Evolutionary conservation across 1,140 invertebrate species (phyloP), one percentile per base, ranked within the genome.

Genomic region (Leucophenga varia): DNA sequence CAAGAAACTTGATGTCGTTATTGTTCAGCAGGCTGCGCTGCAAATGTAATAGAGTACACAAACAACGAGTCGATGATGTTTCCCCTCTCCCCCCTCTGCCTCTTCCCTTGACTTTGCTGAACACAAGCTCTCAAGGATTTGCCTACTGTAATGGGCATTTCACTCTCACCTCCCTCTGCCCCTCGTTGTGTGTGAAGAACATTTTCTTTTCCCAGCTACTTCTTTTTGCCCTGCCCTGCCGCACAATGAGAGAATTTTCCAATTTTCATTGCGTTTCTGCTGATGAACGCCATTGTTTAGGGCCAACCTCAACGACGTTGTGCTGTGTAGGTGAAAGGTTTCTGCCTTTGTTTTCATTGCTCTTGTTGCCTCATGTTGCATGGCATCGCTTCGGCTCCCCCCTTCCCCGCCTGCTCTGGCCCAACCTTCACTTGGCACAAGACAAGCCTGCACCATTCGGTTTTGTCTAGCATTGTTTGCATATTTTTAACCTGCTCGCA

Each of bases 1-100:
- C 3, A 91, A 88, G 64, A 95, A 93, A 76, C 76, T 97, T 10
- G 93, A 96, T 76, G 93, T 90, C 2, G n/a, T n/a, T n/a, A n/a
- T n/a, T n/a, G n/a, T n/a, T n/a, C n/a, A n/a, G n/a, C n/a, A n/a
- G n/a, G n/a, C n/a, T n/a, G n/a, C n/a, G n/a, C n/a, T n/a, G n/a
- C n/a, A 25, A 25, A 25, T 25, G 22, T 25, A 6, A 25, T 25
- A 25, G 10, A 25, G 10, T 25, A 25, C 10, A 6, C 5, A 10
- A 5, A 10, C 10, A 25, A 25, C 10, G 22, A 25, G 22, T 10
- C 22, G n/a, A 25, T 25, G 22, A 6, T 25, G 22, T 25, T 25
- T 25, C n/a, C n/a, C n/a, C n/a, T n/a, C n/a, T n/a, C 10, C 34
- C 10, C 19, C 36, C 9, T 37, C 37, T 45, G 35, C 25, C 19